phyloP scores from a whole-genome alignment of 1,140 invertebrate species.

The Anoplophora glabripennis region DNA sequence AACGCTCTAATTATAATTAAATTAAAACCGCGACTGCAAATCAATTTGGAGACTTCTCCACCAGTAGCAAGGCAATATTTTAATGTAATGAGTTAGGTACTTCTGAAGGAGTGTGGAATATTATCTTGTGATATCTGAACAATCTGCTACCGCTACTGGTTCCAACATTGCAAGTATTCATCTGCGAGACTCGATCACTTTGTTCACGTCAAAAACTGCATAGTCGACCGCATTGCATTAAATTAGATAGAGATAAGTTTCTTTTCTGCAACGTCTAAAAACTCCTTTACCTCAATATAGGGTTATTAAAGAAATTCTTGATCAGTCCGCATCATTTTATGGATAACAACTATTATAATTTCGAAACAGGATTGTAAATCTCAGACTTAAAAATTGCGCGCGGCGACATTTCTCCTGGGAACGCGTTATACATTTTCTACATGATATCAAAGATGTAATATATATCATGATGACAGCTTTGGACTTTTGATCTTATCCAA shows the following conservation, averaged over 20 bases:
- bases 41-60: constrained; percentile 3
- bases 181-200: constrained; percentile 14
- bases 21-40: neutral
- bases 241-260: constrained; percentile 25
- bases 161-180: constrained; percentile 13
- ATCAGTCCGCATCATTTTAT: constrained; percentile 12
- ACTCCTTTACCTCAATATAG: constrained; percentile 16
- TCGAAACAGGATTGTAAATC: constrained; percentile 12
- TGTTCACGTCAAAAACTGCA: constrained; percentile 24
- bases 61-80: constrained; percentile 11
- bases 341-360: constrained; percentile 14
- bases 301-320: constrained; percentile 20
- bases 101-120: constrained; percentile 10
- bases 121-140: constrained; percentile 20
- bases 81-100: neutral
- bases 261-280: constrained; percentile 16
- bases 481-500: too few species aligned
- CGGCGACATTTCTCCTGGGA: too few species aligned
- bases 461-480: too few species aligned
- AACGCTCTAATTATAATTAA: too few species aligned
- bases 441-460: too few species aligned
- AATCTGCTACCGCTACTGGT: constrained; percentile 22
- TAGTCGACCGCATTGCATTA: constrained; percentile 19
- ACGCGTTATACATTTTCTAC: too few species aligned
- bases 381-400: too few species aligned